These are phyloP conservation scores for Oryzias sinensis DNA, from an alignment of 2,797 vertebrate genomes.

Conservation along the genomic window DNA sequence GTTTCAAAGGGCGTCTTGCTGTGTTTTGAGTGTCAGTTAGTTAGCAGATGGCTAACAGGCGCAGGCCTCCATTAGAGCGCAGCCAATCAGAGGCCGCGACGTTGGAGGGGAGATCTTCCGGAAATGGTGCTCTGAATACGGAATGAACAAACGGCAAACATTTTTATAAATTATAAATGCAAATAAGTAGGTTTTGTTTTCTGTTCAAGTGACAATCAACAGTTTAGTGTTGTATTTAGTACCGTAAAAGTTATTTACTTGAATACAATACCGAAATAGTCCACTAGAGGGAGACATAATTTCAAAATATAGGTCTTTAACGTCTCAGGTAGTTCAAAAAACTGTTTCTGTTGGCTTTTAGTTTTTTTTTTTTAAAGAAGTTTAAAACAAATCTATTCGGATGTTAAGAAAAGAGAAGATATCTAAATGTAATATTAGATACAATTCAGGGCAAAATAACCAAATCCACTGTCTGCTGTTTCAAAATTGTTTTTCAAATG, in stretches of 20 bases:
- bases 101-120: slow-evolving; percentile 47
- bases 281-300: slow-evolving; percentile 7
- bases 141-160: neutral
- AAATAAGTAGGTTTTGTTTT: neutral
- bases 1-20: neutral
- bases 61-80: slow-evolving; percentile 39
- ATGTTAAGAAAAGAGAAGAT: too few relatives aligned
- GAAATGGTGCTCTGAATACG: slow-evolving; percentile 13
- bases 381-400: too few relatives aligned
- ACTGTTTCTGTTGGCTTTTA: too few relatives aligned
- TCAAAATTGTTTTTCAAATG: too few relatives aligned
- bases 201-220: neutral
- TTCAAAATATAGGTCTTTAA: neutral
- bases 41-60: slow-evolving; percentile 61
- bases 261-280: neutral
- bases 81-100: slow-evolving; percentile 60
- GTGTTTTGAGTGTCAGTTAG: slow-evolving; percentile 7
- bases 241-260: neutral
- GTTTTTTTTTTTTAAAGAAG: too few relatives aligned
- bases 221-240: neutral
- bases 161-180: neutral
- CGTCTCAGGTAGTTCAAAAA: too few relatives aligned
- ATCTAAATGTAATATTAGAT: too few relatives aligned
- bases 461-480: too few relatives aligned
- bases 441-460: too few relatives aligned